Evolutionary conservation across 2,113 vertebrate genomes (phyloP).

Genomic region (Burhinus oedicnemus): DNA sequence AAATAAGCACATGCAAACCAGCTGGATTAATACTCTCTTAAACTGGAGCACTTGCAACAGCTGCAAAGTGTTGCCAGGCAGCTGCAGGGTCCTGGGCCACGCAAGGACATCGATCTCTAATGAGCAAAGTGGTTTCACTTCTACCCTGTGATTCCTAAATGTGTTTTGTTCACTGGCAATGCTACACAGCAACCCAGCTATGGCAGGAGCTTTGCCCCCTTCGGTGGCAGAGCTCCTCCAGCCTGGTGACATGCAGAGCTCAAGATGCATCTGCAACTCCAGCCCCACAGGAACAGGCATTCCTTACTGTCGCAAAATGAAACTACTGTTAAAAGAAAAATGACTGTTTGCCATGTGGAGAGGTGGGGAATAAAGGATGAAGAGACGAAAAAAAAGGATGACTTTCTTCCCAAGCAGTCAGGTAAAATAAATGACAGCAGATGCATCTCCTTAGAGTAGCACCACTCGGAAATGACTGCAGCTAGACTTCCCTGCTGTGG

Average conservation of each 20-base stretch:
- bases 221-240: background rate
- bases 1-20: background rate
- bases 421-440: background rate
- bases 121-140: background rate
- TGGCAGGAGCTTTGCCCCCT: background rate
- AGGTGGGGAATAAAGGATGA: background rate
- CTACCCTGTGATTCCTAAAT: background rate
- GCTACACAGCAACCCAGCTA: background rate
- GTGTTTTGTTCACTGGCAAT: background rate
- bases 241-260: background rate
- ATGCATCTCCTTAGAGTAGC: background rate
- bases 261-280: accelerated
- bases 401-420: background rate
- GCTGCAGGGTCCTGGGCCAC: background rate
- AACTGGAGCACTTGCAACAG: background rate
- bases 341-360: background rate
- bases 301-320: background rate
- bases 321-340: background rate
- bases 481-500: background rate
- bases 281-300: accelerated
- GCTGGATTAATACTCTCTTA: background rate
- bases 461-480: background rate
- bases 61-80: background rate
- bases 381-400: background rate
- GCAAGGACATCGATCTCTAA: background rate